phyloP scores from a whole-genome alignment of 2,888 invertebrate species.

The Dolichopus griseipennis region DNA sequence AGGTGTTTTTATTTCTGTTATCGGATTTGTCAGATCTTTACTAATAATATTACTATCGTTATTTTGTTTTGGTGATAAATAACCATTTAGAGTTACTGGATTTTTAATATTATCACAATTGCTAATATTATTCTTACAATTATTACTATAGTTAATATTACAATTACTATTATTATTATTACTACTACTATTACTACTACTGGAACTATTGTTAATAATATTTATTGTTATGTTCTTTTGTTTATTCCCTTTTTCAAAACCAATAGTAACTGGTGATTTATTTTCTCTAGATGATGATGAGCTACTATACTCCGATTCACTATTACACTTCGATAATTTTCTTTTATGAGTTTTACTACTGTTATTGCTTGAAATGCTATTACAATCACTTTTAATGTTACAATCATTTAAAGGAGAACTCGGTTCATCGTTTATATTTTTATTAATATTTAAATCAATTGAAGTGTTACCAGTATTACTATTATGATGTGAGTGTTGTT shows the following conservation, averaged over 20 bases:
- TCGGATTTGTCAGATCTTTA: not conserved
- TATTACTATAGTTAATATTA: conserved; percentile 25
- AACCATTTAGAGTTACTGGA: not conserved
- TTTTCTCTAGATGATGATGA: conserved; percentile 19
- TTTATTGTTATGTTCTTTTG: conserved; percentile 12
- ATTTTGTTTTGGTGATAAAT: conserved; percentile 3
- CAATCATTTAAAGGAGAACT: conserved; percentile 16
- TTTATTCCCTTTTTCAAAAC: conserved; percentile 14
- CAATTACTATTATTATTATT: conserved; percentile 18
- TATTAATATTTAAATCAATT: not conserved
- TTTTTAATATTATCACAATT: conserved; percentile 21
- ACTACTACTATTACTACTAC: conserved; percentile 26
- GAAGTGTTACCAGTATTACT: not conserved
- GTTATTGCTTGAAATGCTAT: conserved; percentile 21
- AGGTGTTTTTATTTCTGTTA: conserved; percentile 11
- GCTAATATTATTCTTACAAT: conserved; percentile 13
- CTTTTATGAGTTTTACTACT: conserved; percentile 17
- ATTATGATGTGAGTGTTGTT: conserved; percentile 19
- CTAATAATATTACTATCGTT: not conserved
- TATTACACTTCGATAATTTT: not conserved
- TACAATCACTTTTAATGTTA: conserved; percentile 18
- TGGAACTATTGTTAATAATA: conserved; percentile 23
- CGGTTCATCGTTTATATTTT: conserved; percentile 19
- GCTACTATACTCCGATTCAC: not conserved
- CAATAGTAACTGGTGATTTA: conserved; percentile 18